Conservation (phyloP, 2,797 vertebrate genomes). For the Sorex maritimensis region DNA sequence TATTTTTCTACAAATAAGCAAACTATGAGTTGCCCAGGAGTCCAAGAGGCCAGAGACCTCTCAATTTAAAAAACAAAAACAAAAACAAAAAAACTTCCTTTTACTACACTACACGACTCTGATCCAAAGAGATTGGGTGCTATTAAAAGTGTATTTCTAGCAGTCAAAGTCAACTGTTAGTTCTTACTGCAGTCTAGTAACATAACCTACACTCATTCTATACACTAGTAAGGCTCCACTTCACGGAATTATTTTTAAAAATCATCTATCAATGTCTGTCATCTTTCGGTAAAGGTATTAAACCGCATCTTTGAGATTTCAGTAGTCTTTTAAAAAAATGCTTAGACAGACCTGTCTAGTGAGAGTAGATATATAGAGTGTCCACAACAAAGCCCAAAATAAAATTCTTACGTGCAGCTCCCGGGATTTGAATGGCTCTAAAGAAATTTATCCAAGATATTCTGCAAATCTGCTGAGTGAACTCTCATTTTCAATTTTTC, state of each 20-base stretch:
- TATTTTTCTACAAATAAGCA: slow-evolving; percentile 59
- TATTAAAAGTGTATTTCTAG: slow-evolving; percentile 50
- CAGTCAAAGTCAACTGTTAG: slow-evolving; percentile 63
- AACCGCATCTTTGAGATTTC: slow-evolving; percentile 56
- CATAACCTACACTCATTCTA: slow-evolving; percentile 73
- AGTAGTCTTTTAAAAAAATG: slow-evolving; percentile 61
- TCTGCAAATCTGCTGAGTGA: slow-evolving; percentile 62
- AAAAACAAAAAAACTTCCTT: background rate
- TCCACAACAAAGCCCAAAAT: slow-evolving; percentile 67
- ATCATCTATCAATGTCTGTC: slow-evolving; percentile 79
- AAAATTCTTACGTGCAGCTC: slow-evolving; percentile 51
- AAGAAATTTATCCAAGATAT: slow-evolving; percentile 73
- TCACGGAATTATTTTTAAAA: slow-evolving; percentile 74
- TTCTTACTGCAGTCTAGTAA: slow-evolving; percentile 72
- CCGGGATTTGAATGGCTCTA: slow-evolving; percentile 67
- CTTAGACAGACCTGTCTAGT: slow-evolving; percentile 58
- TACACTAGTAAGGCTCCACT: slow-evolving; percentile 69
- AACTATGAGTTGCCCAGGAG: slow-evolving; percentile 64
- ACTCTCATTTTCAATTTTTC: slow-evolving; percentile 64
- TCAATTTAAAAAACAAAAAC: no score
- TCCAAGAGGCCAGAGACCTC: slow-evolving; percentile 19
- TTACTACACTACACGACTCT: slow-evolving; percentile 12
- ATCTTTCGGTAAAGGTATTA: slow-evolving; percentile 75
- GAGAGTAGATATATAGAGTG: slow-evolving; percentile 38
- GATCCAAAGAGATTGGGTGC: slow-evolving; percentile 23